A percentile compares a stretch with the other conserved stretches of the same genome.
Evolutionary conservation across 2,888 invertebrate genomes (phyloP).

Genomic region (Colostygia pectinataria): DNA sequence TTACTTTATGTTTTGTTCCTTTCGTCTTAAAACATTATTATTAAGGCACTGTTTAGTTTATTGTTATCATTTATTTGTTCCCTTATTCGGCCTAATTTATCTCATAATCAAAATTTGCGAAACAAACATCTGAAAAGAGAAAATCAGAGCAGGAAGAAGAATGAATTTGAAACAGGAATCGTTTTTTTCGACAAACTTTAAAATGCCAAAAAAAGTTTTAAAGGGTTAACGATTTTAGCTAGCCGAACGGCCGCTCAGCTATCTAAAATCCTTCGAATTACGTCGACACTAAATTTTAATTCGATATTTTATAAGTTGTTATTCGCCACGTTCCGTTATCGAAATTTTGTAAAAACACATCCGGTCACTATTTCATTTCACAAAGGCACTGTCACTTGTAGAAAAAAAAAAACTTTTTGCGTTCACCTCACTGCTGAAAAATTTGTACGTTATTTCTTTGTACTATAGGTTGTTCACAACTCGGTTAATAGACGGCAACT

Average conservation of each 20-base stretch:
- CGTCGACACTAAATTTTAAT: constrained; percentile 48
- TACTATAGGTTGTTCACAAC: constrained; percentile 79
- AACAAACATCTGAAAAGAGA: constrained; percentile 75
- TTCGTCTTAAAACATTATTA: constrained; percentile 64
- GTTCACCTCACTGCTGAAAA: constrained; percentile 74
- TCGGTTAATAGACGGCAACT: constrained; percentile 64
- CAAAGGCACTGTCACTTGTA: constrained; percentile 70
- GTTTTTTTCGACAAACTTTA: constrained; percentile 30
- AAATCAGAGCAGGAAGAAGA: constrained; percentile 68
- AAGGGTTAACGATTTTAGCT: constrained; percentile 56
- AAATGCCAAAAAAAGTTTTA: constrained; percentile 45
- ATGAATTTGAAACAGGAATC: constrained; percentile 52
- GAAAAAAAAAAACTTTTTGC: constrained; percentile 51
- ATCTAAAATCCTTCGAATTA: constrained; percentile 66
- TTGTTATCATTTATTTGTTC: constrained; percentile 66
- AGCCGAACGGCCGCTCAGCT: constrained; percentile 64
- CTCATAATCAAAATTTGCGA: constrained; percentile 43
- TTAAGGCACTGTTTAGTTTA: constrained; percentile 71
- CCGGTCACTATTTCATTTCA: constrained; percentile 54
- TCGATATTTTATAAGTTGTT: constrained; percentile 47
- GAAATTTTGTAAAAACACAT: constrained; percentile 35
- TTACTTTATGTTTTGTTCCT: constrained; percentile 56
- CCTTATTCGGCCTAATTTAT: constrained; percentile 48
- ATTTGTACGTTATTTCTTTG: constrained; percentile 77
- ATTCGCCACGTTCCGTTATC: constrained; percentile 57